phyloP scores from a whole-genome alignment of 2,888 invertebrate genomes.

The Microctonus brassicae region DNA sequence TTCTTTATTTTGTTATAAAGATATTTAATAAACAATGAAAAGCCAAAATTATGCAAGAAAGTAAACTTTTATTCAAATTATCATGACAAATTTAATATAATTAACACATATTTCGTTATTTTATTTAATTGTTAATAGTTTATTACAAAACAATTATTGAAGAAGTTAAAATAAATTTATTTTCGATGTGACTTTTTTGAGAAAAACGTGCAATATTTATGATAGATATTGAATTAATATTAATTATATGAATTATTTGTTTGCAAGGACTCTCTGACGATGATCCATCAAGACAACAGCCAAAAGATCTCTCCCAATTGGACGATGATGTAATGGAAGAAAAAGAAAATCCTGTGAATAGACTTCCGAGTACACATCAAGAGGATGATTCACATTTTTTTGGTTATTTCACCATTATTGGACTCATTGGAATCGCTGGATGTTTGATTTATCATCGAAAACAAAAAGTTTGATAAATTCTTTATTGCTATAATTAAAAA shows the following conservation, averaged over 20 bases:
- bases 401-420: constrained; percentile 77
- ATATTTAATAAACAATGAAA: no score
- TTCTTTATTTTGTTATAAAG: no score
- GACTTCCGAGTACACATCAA: constrained; percentile 40
- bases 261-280: neutral
- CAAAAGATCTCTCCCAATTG: neutral
- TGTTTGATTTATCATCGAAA: constrained; percentile 78
- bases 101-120: no score
- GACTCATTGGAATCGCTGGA: constrained; percentile 74
- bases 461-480: constrained; percentile 71
- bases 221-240: no score
- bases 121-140: no score
- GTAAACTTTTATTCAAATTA: no score
- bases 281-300: neutral
- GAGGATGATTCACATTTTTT: constrained; percentile 78
- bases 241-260: neutral
- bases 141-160: no score
- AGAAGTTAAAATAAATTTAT: no score
- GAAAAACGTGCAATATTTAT: no score
- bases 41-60: no score
- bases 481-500: neutral
- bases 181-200: no score
- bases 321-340: constrained; percentile 17
- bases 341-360: neutral
- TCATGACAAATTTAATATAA: no score